Base-by-base conservation (phyloP, 2,888 invertebrate genomes). In the Thymelicus acteon region DNA sequence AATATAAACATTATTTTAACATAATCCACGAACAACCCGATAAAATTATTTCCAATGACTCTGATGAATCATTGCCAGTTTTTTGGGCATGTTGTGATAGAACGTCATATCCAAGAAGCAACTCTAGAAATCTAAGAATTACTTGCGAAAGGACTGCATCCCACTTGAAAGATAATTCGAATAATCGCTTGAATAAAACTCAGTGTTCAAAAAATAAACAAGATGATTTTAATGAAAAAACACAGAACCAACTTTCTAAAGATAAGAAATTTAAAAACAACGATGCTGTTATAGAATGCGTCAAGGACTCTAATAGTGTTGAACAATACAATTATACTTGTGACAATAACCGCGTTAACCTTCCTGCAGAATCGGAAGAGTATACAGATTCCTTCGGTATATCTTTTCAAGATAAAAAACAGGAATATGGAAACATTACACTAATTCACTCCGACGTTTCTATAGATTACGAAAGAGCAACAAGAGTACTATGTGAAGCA, bases 401-500 rank as follows among this genome's bases (percentile, higher is more conserved):
- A 24, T 24, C 40, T 8, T 6, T 39, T 5, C 49, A 10, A 60
- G n/a, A 60, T 48, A 37, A 12, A 13, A 24, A 31, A 8, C 10
- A 47, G 6, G 15, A 1, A 61, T 52, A 24, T 44, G 13, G 19
- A 40, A 24, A n/a, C n/a, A 13, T 48, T 39, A 8, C 49, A 63
- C 1, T n/a, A 19, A 63, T n/a, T 24, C 31, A 65, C 5, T 39
- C 39, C 13, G 60, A 65, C 7, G 12, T 70, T 13, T 13, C 47
- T 10, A 10, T 72, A 31, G 63, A 83, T 75, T 80, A 80, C 66
- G 74, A 76, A 68, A 80, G 80, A 72, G 74, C 82, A 47, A 74
- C 76, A 48, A 80, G 24, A 48, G 72, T 71, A 49, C 37, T 75
- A 54, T 31, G 60, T 10, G 71, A 75, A 54, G 75, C 75, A 37